A percentile compares a stretch with the other conserved stretches of the same genome.
These are phyloP conservation scores for Brachyhypopomus gauderio DNA, from an alignment of 2,113 vertebrate genomes.

Conservation along the genomic window DNA sequence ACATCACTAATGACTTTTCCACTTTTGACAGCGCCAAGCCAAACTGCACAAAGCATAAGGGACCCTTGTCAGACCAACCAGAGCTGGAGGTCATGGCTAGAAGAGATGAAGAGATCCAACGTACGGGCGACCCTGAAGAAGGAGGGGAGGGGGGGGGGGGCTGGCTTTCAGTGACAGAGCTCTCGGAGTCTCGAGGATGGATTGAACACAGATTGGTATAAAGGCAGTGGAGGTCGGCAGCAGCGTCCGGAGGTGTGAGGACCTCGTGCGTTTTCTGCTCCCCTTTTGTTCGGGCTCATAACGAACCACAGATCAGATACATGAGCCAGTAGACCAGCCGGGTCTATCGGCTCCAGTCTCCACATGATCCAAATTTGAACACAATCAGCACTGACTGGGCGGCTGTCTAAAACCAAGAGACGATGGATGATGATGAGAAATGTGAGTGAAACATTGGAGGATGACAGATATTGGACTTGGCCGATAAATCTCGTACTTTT, in stretches of 20 bases:
- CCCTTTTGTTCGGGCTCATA: constrained; percentile 5
- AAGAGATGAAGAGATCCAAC: background rate
- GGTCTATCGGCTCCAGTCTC: background rate
- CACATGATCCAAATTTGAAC: background rate
- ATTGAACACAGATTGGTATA: background rate
- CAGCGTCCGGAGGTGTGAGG: background rate
- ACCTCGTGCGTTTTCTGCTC: background rate
- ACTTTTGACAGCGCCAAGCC: background rate
- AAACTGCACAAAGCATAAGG: constrained; percentile 17
- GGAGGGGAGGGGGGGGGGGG: background rate
- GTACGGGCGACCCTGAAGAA: background rate
- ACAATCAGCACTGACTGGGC: background rate
- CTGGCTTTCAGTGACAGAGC: background rate
- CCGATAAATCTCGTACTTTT: background rate
- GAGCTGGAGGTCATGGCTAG: background rate
- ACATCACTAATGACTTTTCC: constrained; percentile 29
- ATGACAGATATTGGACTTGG: background rate
- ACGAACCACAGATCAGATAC: constrained; percentile 5
- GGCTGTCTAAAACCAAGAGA: background rate
- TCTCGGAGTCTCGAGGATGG: background rate
- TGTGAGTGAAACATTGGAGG: background rate
- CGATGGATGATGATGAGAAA: background rate
- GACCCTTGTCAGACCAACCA: background rate
- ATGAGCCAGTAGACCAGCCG: background rate
- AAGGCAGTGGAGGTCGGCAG: background rate